Percentiles rank a stretch among this genome's conserved stretches.
These are phyloP conservation scores for Nasonia longicornis DNA, from an alignment of 1,140 invertebrate species.

Conservation along the genomic window DNA sequence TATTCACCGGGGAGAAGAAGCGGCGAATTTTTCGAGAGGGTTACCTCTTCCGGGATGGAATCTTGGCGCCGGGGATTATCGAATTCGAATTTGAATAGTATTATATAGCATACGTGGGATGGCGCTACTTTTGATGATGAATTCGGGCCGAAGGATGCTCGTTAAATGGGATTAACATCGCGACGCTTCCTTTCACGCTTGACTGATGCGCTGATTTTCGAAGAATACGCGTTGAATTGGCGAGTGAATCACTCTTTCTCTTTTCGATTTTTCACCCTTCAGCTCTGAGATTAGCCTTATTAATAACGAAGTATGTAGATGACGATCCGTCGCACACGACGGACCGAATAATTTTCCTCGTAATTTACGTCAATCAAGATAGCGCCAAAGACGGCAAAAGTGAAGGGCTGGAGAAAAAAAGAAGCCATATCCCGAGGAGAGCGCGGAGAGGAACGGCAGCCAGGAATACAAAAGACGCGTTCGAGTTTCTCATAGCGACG, in stretches of 20 bases:
- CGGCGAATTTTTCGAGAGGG: not conserved
- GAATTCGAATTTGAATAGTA: not conserved
- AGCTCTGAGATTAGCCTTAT: not conserved
- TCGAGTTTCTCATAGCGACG: slow-evolving; percentile 49
- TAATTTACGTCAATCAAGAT: slow-evolving; percentile 42
- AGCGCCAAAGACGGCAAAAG: slow-evolving; percentile 44
- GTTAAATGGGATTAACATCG: not conserved
- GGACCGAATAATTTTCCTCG: slow-evolving; percentile 27
- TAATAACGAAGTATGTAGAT: not conserved
- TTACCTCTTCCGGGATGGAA: not conserved
- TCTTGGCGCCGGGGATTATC: not conserved
- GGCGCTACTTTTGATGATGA: slow-evolving; percentile 1
- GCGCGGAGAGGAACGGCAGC: slow-evolving; percentile 19
- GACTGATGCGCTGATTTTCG: not conserved
- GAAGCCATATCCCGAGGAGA: not conserved
- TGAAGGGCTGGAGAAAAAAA: slow-evolving; percentile 1
- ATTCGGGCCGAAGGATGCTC: not conserved
- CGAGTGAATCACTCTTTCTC: not conserved
- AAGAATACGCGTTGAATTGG: not conserved
- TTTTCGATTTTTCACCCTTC: not conserved
- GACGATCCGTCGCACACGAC: not conserved
- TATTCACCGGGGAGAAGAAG: not conserved
- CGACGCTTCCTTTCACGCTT: not conserved
- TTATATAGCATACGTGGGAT: not conserved
- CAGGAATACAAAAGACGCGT: slow-evolving; percentile 51